phyloP scores from a whole-genome alignment of 2,113 vertebrate species.

The Pandion haliaetus region DNA sequence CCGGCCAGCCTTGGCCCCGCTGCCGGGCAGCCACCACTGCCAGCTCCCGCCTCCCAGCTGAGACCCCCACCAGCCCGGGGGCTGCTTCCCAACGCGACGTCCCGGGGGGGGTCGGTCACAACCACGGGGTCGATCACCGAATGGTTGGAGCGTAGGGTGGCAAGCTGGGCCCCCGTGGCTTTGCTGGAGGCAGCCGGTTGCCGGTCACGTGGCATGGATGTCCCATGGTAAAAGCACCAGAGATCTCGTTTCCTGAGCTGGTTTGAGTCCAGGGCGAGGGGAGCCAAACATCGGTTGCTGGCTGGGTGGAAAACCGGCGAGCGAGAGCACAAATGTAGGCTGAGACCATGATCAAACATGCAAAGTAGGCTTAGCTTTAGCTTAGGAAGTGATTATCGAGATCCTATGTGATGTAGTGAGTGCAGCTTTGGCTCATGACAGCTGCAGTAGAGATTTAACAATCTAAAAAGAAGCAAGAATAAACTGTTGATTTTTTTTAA shows the following conservation, averaged over 20 bases:
- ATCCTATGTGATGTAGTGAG: not conserved
- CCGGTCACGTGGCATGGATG: fast-evolving
- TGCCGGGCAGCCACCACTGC: not conserved
- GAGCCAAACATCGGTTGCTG: not conserved
- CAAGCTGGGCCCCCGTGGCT: not conserved
- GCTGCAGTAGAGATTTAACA: not conserved
- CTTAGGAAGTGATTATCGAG: not conserved
- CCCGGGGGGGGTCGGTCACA: no score
- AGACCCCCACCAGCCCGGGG: not conserved
- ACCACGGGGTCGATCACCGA: fast-evolving
- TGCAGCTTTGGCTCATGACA: not conserved
- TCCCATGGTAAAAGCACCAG: not conserved
- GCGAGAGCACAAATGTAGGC: not conserved
- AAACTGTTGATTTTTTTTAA: not conserved
- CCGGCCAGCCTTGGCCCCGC: not conserved
- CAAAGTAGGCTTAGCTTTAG: not conserved
- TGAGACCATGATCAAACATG: not conserved
- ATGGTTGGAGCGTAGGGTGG: not conserved
- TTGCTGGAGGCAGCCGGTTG: not conserved
- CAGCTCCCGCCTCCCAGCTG: not conserved
- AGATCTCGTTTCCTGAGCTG: not conserved
- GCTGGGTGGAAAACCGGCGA: not conserved
- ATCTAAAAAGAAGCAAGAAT: not conserved
- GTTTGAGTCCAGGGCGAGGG: not conserved
- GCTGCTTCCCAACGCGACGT: fast-evolving